Evolutionary conservation across 2,888 invertebrate genomes (phyloP).

Genomic region (Galeruca laticollis): DNA sequence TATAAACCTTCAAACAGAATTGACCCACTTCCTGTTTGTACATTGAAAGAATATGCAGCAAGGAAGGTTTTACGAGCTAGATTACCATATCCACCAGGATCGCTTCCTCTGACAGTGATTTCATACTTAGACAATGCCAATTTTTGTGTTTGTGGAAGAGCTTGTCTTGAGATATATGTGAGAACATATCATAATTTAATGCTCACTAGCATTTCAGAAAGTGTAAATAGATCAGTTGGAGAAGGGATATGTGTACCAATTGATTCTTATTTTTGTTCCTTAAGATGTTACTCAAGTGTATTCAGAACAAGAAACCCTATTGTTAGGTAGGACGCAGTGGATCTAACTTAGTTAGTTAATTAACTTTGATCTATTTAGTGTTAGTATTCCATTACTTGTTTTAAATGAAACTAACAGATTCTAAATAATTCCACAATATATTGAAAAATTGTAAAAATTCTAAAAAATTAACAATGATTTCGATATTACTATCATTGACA

Average conservation of each 20-base stretch:
- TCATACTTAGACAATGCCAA: constrained; percentile 73
- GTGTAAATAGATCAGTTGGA: constrained; percentile 63
- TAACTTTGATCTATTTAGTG: background rate
- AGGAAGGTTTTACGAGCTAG: constrained; percentile 70
- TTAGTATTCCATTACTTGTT: constrained; percentile 3
- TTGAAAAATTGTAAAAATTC: too few species aligned
- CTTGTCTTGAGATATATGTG: constrained; percentile 61
- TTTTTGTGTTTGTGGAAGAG: constrained; percentile 74
- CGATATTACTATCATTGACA: too few species aligned
- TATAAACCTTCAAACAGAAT: constrained; percentile 45
- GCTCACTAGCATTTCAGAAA: constrained; percentile 66
- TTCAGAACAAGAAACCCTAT: constrained; percentile 60
- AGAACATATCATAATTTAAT: constrained; percentile 63
- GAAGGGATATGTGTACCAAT: constrained; percentile 66
- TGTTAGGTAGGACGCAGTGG: constrained; percentile 68
- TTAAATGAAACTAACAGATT: too few species aligned
- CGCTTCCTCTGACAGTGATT: constrained; percentile 73
- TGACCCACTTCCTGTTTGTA: constrained; percentile 65
- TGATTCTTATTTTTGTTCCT: constrained; percentile 75
- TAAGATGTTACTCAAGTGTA: constrained; percentile 65
- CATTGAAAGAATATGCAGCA: constrained; percentile 71
- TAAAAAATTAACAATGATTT: too few species aligned
- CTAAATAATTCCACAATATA: too few species aligned
- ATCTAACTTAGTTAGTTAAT: constrained; percentile 57
- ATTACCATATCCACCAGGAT: constrained; percentile 70